Evolutionary conservation across 2,888 invertebrate species (phyloP), one percentile per base, ranked within the genome.

Genomic region (Parnassius apollo): DNA sequence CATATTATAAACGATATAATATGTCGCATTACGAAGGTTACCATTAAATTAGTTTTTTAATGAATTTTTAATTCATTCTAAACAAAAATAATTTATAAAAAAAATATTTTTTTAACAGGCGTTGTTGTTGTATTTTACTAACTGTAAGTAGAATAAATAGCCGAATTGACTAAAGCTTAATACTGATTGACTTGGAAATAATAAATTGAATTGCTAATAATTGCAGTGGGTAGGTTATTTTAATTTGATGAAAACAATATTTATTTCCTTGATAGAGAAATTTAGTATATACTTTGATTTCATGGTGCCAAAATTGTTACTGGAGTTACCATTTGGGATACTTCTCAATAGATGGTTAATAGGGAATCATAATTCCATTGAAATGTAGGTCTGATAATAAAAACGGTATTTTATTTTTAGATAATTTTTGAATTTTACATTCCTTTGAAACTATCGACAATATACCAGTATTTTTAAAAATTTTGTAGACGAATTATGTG

Each of bases 351-450:
- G 44, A 44, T 11, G 44, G 9, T 44, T 10, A 9, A 7, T 42
- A 42, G 1, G n/a, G 10, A 44, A 44, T 55, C 4, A 18, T 44
- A 45, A 55, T 55, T 55, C 55, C 45, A 55, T 44, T 45, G 22
- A 44, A 49, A 18, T 45, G 45, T 45, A 45, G 8, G 18, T 42
- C 46, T 12, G 42, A 13, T 42, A 13, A 42, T 7, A 46, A 13
- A 55, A 55, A 45, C 2, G 3, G 18, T 35, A 35, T 35, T 35
- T 52, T 59, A 59, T 59, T 45, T 59, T 59, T 59, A 42, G 42
- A 58, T 51, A 45, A 46, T 52, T 59, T 49, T 59, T 52, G 11
- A 50, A 44, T 52, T 52, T 59, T 35, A 59, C 59, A 59, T 59
- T 59, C 59, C 59, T 44, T 2, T n/a, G 13, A 13, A 42, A 11